These are phyloP conservation scores for Felis catus DNA, from an alignment of 2,113 vertebrate genomes.

Conservation along the genomic window DNA sequence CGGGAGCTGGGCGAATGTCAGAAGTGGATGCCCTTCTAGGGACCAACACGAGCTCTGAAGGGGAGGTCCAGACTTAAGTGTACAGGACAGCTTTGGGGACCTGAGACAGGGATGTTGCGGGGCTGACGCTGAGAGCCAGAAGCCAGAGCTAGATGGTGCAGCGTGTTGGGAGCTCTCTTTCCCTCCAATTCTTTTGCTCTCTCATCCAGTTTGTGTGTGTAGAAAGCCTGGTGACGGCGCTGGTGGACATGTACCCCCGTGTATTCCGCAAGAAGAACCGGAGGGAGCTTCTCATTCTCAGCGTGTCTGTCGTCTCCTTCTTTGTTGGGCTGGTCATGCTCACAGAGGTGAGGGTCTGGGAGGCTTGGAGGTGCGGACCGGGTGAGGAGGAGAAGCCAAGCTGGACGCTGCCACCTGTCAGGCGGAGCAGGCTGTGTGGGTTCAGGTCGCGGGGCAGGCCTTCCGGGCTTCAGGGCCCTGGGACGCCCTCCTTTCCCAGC, in stretches of 20 bases:
- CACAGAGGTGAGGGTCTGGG: conserved; percentile 89
- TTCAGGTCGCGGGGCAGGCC: neutral
- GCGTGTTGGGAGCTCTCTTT: neutral
- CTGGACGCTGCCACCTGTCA: neutral
- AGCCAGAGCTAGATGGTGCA: neutral
- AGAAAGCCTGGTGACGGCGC: conserved; percentile 93
- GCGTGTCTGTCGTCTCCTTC: conserved; percentile 88
- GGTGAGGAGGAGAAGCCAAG: neutral
- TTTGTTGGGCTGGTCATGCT: conserved; percentile 95
- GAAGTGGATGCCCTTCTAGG: neutral
- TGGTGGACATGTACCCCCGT: conserved; percentile 94
- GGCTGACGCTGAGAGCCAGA: neutral
- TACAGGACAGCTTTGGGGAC: neutral
- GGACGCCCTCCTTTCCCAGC: neutral
- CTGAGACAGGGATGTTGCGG: neutral
- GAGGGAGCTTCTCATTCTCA: conserved; percentile 92
- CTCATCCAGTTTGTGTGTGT: conserved; percentile 92
- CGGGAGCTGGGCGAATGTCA: neutral
- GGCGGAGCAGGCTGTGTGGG: neutral
- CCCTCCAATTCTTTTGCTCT: conserved; percentile 45
- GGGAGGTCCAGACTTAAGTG: neutral
- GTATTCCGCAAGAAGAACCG: conserved; percentile 93
- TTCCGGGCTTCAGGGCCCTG: neutral
- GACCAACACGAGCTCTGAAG: neutral
- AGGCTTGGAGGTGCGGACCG: neutral